Evolutionary conservation across 2,888 invertebrate species (phyloP).

Genomic region (Exocentrus adspersus): DNA sequence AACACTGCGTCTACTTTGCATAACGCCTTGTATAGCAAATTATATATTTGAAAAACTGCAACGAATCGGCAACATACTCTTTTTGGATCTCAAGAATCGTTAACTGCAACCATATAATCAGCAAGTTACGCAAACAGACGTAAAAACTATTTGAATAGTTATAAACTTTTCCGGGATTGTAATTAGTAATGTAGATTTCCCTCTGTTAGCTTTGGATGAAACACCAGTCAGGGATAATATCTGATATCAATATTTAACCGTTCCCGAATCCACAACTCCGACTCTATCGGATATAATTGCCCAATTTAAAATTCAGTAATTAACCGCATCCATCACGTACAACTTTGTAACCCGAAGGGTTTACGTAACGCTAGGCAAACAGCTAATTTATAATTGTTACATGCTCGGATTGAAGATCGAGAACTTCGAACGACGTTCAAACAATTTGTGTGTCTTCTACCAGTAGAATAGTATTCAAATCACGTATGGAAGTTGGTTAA

Average conservation of each 20-base stretch:
- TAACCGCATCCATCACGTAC: not conserved
- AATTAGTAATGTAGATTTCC: too few species aligned
- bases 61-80: too few species aligned
- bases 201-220: too few species aligned
- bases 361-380: not conserved
- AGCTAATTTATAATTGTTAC: conserved; percentile 14
- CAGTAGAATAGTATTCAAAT: not conserved
- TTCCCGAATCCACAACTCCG: not conserved
- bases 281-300: not conserved
- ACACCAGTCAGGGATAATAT: too few species aligned
- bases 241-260: not conserved
- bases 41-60: too few species aligned
- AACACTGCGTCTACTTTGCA: too few species aligned
- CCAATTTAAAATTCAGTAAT: not conserved
- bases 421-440: not conserved
- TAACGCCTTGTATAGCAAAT: too few species aligned
- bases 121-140: too few species aligned
- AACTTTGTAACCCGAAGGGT: not conserved
- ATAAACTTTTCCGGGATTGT: too few species aligned
- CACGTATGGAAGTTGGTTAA: not conserved
- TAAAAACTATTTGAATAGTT: too few species aligned
- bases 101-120: too few species aligned
- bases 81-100: too few species aligned
- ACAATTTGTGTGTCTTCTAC: not conserved
- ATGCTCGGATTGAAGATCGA: conserved; percentile 1